Evolutionary conservation across 30 jellyfish, hydroid and myxozoan genomes (phyloP).

Genomic region (Turritopsis dohrnii): DNA sequence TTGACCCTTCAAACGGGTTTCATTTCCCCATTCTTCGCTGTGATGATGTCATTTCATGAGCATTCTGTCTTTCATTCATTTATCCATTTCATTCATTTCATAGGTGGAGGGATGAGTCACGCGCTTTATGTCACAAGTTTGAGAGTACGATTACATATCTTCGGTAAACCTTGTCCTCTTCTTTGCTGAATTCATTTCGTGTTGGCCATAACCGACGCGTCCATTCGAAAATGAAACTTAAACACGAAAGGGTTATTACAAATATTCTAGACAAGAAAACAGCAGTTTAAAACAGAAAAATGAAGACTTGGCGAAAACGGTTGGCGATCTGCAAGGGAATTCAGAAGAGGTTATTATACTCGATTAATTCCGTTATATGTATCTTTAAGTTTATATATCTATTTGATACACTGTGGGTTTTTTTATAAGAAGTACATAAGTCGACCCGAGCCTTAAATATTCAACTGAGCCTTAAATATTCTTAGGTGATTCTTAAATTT

Average conservation of each 20-base stretch:
- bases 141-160: slow-evolving; percentile 58
- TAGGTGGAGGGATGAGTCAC: slow-evolving; percentile 85
- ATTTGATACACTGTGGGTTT: too few relatives aligned
- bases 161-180: slow-evolving; percentile 36
- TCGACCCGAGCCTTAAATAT: too few relatives aligned
- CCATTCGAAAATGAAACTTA: neutral
- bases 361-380: neutral
- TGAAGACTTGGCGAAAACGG: slow-evolving; percentile 37
- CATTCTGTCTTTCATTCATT: neutral
- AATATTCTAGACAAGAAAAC: slow-evolving; percentile 41
- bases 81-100: neutral
- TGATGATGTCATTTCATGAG: neutral
- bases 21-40: neutral
- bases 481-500: too few relatives aligned
- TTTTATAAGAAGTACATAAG: too few relatives aligned
- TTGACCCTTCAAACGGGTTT: neutral
- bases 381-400: neutral
- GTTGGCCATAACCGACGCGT: neutral
- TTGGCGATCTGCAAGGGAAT: slow-evolving; percentile 37
- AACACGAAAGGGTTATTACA: neutral
- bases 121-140: slow-evolving; percentile 54
- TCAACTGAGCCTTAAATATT: too few relatives aligned
- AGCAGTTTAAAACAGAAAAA: slow-evolving; percentile 35
- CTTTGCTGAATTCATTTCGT: neutral
- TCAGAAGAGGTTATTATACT: slow-evolving; percentile 36